A percentile compares a stretch with the other conserved stretches of the same genome.
Evolutionary conservation across 2,888 invertebrate genomes (phyloP).

Genomic region (Blastobasis adustella): DNA sequence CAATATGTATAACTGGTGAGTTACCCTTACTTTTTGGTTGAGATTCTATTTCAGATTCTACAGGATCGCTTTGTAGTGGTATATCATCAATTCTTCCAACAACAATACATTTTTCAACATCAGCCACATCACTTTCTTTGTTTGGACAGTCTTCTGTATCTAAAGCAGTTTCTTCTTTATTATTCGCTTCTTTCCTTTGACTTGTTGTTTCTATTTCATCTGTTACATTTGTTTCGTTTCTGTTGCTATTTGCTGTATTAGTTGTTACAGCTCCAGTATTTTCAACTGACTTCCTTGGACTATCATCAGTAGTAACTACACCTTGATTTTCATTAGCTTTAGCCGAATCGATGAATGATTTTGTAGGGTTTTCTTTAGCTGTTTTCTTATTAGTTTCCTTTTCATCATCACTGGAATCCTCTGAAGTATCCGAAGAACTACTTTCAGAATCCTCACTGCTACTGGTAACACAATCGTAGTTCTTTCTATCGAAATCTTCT

Average conservation of each 20-base stretch:
- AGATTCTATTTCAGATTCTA: too few relatives aligned
- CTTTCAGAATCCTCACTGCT: constrained; percentile 31
- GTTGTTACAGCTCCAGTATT: too few relatives aligned
- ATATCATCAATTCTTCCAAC: constrained; percentile 14
- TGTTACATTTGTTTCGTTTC: background rate
- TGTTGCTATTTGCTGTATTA: background rate
- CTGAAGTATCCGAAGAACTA: constrained; percentile 24
- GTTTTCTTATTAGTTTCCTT: background rate
- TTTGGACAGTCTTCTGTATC: background rate
- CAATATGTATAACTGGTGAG: too few relatives aligned
- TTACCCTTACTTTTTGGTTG: too few relatives aligned
- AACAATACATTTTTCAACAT: constrained; percentile 13
- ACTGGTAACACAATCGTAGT: constrained; percentile 38
- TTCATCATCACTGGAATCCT: background rate
- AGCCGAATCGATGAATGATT: background rate
- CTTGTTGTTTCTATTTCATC: background rate
- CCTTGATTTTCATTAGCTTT: background rate
- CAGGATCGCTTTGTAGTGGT: constrained; percentile 9
- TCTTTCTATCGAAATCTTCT: constrained; percentile 54
- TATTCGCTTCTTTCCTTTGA: background rate
- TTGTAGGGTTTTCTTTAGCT: background rate
- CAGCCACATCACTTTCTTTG: constrained; percentile 3
- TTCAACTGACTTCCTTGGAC: background rate
- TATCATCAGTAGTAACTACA: too few relatives aligned
- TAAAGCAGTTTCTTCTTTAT: background rate